Percentiles rank a stretch among this genome's conserved stretches.
Evolutionary conservation across 2,113 vertebrate species (phyloP).

Genomic region (Meriones unguiculatus): DNA sequence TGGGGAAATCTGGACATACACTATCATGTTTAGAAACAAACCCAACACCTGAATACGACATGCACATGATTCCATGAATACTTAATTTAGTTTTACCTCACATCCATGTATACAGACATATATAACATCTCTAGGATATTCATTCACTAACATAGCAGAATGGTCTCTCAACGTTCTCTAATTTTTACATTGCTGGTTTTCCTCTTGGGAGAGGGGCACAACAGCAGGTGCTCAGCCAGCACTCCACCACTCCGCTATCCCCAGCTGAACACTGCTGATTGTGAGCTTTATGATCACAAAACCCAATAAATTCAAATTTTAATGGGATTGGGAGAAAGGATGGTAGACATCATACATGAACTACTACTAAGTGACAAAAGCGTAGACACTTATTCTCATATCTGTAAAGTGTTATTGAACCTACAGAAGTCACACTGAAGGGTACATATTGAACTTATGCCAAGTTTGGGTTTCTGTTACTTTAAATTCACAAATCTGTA

Average conservation of each 20-base stretch:
- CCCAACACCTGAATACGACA: background rate
- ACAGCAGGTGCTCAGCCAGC: background rate
- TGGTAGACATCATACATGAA: background rate
- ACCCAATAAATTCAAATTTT: background rate
- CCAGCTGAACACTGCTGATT: background rate
- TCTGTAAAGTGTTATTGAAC: background rate
- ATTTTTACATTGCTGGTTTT: background rate
- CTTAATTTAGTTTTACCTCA: background rate
- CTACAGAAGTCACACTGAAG: background rate
- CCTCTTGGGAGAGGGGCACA: too few species aligned
- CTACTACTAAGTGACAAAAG: background rate
- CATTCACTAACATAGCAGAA: background rate
- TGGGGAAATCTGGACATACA: background rate
- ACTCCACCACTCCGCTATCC: background rate
- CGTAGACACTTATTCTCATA: background rate
- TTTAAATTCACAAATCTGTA: background rate
- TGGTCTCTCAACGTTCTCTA: background rate
- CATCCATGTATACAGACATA: background rate
- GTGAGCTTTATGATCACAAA: background rate
- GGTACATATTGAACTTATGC: background rate
- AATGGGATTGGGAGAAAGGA: background rate
- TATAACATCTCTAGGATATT: background rate
- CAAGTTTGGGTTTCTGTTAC: accelerated
- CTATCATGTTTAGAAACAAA: background rate
- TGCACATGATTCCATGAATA: background rate